Base-by-base conservation (phyloP, 2,888 invertebrate genomes). In the Chymomyza fuscimana region DNA sequence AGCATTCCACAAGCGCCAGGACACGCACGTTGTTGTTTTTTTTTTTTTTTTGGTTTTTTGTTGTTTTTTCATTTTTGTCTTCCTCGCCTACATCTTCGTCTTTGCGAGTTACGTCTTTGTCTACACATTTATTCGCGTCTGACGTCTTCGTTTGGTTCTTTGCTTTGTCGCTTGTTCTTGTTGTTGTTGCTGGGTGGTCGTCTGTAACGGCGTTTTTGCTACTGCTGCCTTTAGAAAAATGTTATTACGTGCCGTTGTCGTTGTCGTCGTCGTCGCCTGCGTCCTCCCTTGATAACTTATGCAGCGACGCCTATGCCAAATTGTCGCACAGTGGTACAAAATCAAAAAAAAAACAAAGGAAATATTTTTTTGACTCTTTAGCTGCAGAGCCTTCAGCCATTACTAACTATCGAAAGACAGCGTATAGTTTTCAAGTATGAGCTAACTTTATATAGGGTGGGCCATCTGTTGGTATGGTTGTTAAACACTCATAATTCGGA, bases 241-340 rank as follows among this genome's bases (percentile, higher is more conserved):
- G 83, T 83, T 83, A 83, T 83, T 83, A 83, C 87, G 85, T 88
- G 85, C 88, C 87, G 85, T 88, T 81, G 81, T 69, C 87, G 76
- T 73, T 72, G 74, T 10, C 51, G 52, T 36, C n/a, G 25, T 36
- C n/a, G 60, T 19, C 52, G 52, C 19, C 52, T 19, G 52, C 52
- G 7, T 4, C 25, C n/a, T 7, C 52, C 52, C 73, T 77, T 80
- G 83, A 73, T 79, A 87, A 87, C 86, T 83, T 83, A 83, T 83
- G 87, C 86, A 86, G 83, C 81, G 74, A 77, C 79, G 87, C 82
- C 82, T 84, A 87, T 83, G 87, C 87, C 75, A 72, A 86, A 87
- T 46, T 46, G 40, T 46, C 40, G 40, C 40, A 46, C 40, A 46
- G 40, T 46, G 40, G 54, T 16, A 9, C 22, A 9, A 22, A 54